phyloP scores from a whole-genome alignment of 23 tunicate genomes.

The Styela plicata region DNA sequence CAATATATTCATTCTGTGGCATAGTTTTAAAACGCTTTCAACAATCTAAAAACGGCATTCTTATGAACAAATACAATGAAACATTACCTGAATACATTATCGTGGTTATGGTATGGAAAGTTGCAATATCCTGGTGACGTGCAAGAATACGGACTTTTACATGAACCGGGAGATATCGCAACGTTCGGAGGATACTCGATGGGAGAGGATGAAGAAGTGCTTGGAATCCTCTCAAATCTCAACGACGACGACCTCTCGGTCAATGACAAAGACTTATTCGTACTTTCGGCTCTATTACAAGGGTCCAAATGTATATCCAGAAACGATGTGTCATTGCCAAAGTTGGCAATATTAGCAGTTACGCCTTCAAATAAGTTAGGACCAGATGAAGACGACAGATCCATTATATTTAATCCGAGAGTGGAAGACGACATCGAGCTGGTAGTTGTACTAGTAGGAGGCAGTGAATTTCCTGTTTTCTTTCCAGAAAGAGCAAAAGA shows the following conservation, averaged over 20 bases:
- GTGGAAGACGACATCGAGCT: constrained; percentile 29
- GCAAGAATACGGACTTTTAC: constrained; percentile 91
- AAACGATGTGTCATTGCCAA: constrained; percentile 9
- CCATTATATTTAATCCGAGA: constrained; percentile 10
- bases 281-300: not conserved
- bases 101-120: constrained; percentile 88
- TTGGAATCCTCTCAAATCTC: not conserved
- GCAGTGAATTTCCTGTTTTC: not conserved
- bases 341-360: not conserved
- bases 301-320: constrained; percentile 4
- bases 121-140: constrained; percentile 96
- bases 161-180: constrained; percentile 95
- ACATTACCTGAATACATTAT: constrained; percentile 22
- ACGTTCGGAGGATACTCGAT: constrained; percentile 85
- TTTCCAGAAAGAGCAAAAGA: not conserved
- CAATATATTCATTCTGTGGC: too few relatives aligned
- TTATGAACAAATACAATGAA: too few relatives aligned
- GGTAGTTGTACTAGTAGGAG: not conserved
- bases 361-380: constrained; percentile 4
- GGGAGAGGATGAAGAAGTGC: constrained; percentile 28
- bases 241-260: not conserved
- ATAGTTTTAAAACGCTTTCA: too few relatives aligned
- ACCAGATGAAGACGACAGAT: constrained; percentile 20
- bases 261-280: not conserved
- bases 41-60: too few relatives aligned